A percentile compares a stretch with the other conserved stretches of the same genome.
Evolutionary conservation across 1,140 invertebrate species (phyloP).

Genomic region (Leguminivora glycinivorella): DNA sequence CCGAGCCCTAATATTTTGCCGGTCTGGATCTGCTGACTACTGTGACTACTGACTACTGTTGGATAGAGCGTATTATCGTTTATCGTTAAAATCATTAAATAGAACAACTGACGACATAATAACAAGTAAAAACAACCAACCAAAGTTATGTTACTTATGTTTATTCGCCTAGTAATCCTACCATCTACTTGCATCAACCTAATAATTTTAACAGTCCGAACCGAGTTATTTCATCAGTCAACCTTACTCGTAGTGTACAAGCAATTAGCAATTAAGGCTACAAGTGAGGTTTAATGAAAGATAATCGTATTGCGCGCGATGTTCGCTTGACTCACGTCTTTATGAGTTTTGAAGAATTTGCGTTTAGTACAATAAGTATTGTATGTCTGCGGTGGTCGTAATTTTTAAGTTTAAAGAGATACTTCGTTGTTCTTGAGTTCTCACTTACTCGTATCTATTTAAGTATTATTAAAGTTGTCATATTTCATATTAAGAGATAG

Average conservation of each 20-base stretch:
- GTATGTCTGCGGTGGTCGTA: background rate
- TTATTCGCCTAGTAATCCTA: too few species aligned
- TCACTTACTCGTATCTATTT: background rate
- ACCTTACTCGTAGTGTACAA: background rate
- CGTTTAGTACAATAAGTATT: background rate
- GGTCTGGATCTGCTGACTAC: too few species aligned
- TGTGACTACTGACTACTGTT: too few species aligned
- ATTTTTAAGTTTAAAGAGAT: background rate
- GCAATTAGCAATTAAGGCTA: conserved; percentile 26
- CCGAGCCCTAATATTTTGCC: too few species aligned
- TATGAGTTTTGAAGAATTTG: conserved; percentile 2
- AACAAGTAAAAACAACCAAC: too few species aligned
- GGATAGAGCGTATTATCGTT: too few species aligned
- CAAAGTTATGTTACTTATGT: too few species aligned
- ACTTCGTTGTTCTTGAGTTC: background rate
- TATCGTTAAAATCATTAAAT: too few species aligned
- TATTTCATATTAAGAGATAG: too few species aligned
- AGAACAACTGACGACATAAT: too few species aligned
- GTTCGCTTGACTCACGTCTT: conserved; percentile 9
- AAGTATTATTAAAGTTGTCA: too few species aligned
- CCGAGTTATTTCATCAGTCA: conserved; percentile 1
- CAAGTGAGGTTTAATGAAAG: conserved; percentile 18
- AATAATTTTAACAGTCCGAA: conserved; percentile 4
- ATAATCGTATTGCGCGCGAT: conserved; percentile 26
- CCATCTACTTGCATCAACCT: too few species aligned